Evolutionary conservation across 2,113 vertebrate species (phyloP).

Genomic region (Hipposideros armiger): DNA sequence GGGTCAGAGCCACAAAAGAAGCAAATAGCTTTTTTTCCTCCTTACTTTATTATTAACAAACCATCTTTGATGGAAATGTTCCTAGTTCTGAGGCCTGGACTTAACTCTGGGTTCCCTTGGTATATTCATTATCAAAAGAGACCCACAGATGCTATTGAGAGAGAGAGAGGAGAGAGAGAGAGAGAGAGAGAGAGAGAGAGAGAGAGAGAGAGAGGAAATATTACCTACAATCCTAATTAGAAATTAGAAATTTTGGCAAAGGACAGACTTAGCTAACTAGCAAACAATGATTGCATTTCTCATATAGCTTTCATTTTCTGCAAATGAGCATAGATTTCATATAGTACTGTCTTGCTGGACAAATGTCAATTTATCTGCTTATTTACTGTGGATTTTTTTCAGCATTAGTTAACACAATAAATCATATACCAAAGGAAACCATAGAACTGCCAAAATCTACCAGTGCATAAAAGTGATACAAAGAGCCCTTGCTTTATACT

Average conservation of each 20-base stretch:
- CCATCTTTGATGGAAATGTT: slow-evolving; percentile 90
- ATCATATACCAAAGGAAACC: slow-evolving; percentile 67
- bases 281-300: slow-evolving; percentile 55
- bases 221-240: slow-evolving; percentile 82
- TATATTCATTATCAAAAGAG: slow-evolving; percentile 89
- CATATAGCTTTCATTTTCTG: slow-evolving; percentile 46
- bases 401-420: slow-evolving; percentile 66
- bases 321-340: slow-evolving; percentile 37
- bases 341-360: neutral
- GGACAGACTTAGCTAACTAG: slow-evolving; percentile 67
- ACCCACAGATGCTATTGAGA: slow-evolving; percentile 77
- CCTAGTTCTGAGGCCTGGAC: slow-evolving; percentile 88
- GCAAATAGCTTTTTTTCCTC: slow-evolving; percentile 87
- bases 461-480: slow-evolving; percentile 56
- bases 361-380: slow-evolving; percentile 50
- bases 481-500: slow-evolving; percentile 48
- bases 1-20: slow-evolving; percentile 90
- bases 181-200: slow-evolving; percentile 25
- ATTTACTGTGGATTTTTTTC: slow-evolving; percentile 31
- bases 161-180: neutral
- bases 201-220: slow-evolving; percentile 44
- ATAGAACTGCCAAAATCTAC: slow-evolving; percentile 61
- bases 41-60: slow-evolving; percentile 91
- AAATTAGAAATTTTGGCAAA: slow-evolving; percentile 79
- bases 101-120: slow-evolving; percentile 88